Percentiles rank a stretch among this genome's conserved stretches.
Conservation (phyloP, 2,113 vertebrate genomes). For the Mastomys coucha region DNA sequence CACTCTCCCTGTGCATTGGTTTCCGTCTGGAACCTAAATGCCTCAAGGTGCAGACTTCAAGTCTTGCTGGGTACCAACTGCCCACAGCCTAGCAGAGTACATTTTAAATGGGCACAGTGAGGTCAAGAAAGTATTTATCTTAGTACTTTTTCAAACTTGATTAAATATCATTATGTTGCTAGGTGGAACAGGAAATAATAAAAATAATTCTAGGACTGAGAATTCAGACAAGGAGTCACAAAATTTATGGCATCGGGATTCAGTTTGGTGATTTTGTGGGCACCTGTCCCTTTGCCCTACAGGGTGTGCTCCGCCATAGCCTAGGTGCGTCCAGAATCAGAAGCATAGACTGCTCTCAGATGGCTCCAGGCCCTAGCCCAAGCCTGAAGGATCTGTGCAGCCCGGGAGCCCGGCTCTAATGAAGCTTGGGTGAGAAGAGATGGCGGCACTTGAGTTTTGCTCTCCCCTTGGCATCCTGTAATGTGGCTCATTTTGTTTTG, state of each 20-base stretch:
- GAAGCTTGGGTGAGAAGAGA: background rate
- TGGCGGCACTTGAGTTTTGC: background rate
- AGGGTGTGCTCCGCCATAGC: background rate
- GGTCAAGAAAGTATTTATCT: background rate
- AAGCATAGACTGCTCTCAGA: background rate
- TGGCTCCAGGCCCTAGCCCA: background rate
- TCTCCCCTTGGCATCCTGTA: slow-evolving; percentile 10
- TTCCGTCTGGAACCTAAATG: background rate
- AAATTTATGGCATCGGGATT: background rate
- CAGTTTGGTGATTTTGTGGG: fast-evolving
- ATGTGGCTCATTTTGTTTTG: slow-evolving; percentile 50
- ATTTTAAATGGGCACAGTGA: background rate
- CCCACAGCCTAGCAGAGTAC: background rate
- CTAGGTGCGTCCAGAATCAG: background rate
- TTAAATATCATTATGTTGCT: slow-evolving; percentile 25
- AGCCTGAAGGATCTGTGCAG: background rate
- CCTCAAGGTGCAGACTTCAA: background rate
- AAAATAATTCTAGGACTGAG: background rate
- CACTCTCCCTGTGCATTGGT: background rate
- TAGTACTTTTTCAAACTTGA: slow-evolving; percentile 14
- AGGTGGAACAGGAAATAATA: background rate
- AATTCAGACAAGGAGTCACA: background rate
- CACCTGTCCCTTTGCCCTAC: background rate
- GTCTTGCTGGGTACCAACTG: background rate
- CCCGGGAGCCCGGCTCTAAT: background rate